Percentiles rank a stretch among this genome's conserved stretches.
Evolutionary conservation across 1,140 invertebrate genomes (phyloP).

Genomic region (Euura lappo): DNA sequence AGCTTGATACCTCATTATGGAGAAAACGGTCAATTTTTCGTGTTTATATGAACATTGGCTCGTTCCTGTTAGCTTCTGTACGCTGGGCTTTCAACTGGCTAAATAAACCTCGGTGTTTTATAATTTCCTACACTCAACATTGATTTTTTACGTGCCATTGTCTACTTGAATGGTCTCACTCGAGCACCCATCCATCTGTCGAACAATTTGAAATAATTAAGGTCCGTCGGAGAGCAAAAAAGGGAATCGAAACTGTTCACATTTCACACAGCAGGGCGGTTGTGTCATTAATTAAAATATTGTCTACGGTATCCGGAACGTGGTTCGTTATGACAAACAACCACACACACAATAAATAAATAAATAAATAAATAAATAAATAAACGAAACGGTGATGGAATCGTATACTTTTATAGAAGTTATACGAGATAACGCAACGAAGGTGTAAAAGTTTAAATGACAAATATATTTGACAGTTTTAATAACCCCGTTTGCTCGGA

Average conservation of each 20-base stretch:
- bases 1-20: no score
- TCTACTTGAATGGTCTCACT: not conserved
- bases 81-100: no score
- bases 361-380: no score
- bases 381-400: no score
- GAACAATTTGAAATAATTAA: constrained; percentile 3
- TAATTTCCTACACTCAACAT: not conserved
- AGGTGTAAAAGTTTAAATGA: not conserved
- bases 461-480: not conserved
- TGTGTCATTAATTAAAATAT: not conserved
- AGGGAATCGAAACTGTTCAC: not conserved
- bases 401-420: no score
- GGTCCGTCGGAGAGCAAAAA: not conserved
- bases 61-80: no score
- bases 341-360: no score
- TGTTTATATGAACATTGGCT: no score
- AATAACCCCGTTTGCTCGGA: not conserved
- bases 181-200: not conserved
- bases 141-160: not conserved
- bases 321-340: not conserved
- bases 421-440: no score
- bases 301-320: not conserved
- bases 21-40: no score
- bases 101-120: not conserved
- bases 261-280: not conserved